A percentile compares a stretch with the other conserved stretches of the same genome.
These are phyloP conservation scores for Lepus oiostolus DNA, from an alignment of 2,797 vertebrate species.

Conservation along the genomic window DNA sequence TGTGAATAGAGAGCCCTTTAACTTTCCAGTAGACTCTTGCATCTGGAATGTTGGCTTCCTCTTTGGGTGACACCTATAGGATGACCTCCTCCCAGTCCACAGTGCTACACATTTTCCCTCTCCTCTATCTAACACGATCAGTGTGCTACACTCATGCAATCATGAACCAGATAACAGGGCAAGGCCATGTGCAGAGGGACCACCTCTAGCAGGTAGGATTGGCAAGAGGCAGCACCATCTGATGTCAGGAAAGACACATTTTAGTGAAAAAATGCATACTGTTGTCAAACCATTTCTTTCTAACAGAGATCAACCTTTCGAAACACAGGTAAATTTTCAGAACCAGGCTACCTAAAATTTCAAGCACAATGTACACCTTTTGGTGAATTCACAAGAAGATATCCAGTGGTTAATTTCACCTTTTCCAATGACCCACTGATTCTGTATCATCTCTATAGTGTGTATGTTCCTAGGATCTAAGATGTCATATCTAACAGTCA, in stretches of 20 bases:
- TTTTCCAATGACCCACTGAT: background rate
- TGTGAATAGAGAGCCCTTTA: background rate
- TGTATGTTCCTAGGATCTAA: background rate
- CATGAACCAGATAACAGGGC: background rate
- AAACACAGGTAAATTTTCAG: constrained; percentile 4
- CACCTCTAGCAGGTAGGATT: background rate
- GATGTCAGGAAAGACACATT: background rate
- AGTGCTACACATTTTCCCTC: background rate
- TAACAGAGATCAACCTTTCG: background rate
- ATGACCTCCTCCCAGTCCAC: background rate
- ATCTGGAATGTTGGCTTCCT: background rate
- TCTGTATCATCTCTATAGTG: background rate
- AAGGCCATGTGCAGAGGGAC: background rate
- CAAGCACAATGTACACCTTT: background rate
- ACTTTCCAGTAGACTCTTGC: background rate
- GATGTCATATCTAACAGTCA: background rate
- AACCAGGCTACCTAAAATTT: constrained; percentile 34
- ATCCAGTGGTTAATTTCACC: background rate
- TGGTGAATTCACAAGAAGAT: background rate
- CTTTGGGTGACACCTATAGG: background rate
- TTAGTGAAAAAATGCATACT: background rate
- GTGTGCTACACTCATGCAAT: background rate
- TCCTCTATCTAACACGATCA: background rate
- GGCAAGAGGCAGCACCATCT: background rate
- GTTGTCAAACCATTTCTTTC: background rate